These are phyloP conservation scores for Pipra filicauda DNA, from an alignment of 2,113 vertebrate species.

Conservation along the genomic window DNA sequence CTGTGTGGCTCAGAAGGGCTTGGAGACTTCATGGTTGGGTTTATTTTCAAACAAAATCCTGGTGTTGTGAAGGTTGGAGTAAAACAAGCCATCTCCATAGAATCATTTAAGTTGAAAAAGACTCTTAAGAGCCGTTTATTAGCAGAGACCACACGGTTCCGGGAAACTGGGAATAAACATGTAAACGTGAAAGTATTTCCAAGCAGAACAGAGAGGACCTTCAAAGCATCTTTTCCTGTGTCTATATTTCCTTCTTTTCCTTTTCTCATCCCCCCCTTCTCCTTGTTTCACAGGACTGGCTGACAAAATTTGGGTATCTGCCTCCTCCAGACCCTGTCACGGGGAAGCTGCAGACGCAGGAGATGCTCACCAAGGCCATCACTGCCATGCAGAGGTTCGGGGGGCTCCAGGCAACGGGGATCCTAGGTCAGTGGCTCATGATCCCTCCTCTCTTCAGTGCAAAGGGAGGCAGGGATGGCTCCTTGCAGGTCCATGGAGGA, in stretches of 20 bases:
- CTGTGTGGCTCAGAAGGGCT: neutral
- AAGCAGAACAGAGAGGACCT: neutral
- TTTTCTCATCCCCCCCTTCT: neutral
- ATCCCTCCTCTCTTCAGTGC: neutral
- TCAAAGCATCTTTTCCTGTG: fast-evolving
- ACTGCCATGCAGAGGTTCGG: slow-evolving; percentile 94
- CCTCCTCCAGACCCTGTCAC: slow-evolving; percentile 84
- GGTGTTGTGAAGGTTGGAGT: neutral
- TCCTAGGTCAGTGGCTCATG: slow-evolving; percentile 79
- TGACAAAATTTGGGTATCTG: slow-evolving; percentile 94
- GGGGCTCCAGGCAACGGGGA: slow-evolving; percentile 87
- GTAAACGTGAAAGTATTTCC: neutral
- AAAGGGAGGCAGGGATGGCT: neutral
- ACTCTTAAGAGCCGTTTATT: neutral
- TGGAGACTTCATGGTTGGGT: fast-evolving
- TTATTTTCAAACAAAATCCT: neutral
- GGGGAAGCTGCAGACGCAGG: slow-evolving; percentile 88
- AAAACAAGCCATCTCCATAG: neutral
- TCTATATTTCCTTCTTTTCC: neutral
- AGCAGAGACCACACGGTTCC: neutral
- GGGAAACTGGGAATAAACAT: neutral
- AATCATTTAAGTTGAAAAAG: neutral
- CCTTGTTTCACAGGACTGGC: slow-evolving; percentile 85
- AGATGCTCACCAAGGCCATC: slow-evolving; percentile 90
- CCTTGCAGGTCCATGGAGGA: fast-evolving